Percentiles rank a stretch among this genome's conserved stretches.
phyloP scores from a whole-genome alignment of 2,888 invertebrate genomes.

The Drosophila flavopinicola region DNA sequence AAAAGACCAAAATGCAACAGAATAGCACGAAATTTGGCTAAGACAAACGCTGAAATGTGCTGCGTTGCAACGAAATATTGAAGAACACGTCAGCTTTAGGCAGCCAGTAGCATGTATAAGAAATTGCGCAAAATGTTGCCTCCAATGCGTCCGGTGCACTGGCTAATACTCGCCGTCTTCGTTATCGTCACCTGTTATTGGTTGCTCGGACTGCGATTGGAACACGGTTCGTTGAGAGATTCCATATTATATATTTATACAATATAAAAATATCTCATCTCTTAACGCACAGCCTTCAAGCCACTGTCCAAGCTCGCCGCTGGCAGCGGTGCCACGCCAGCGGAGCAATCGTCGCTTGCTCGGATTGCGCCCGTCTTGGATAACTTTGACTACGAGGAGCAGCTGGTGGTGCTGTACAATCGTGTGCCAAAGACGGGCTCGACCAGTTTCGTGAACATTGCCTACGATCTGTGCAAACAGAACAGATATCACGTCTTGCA shows the following conservation, averaged over 20 bases:
- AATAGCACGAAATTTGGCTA: conserved; percentile 16
- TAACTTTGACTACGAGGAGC: conserved; percentile 85
- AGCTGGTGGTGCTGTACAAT: conserved; percentile 95
- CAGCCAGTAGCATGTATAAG: conserved; percentile 50
- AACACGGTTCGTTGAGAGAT: conserved; percentile 50
- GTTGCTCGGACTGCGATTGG: conserved; percentile 76
- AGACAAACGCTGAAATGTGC: conserved; percentile 39
- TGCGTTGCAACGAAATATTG: conserved; percentile 9
- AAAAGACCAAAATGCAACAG: conserved; percentile 31
- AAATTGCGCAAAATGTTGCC: conserved; percentile 82
- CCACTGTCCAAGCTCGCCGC: conserved; percentile 59
- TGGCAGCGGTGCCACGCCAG: conserved; percentile 6
- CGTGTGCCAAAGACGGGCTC: conserved; percentile 98
- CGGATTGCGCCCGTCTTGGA: conserved; percentile 35
- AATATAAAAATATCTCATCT: neutral
- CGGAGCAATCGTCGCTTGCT: conserved; percentile 14
- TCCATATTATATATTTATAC: neutral
- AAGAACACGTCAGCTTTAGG: conserved; percentile 11
- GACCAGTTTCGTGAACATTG: conserved; percentile 96
- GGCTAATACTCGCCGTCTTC: conserved; percentile 72
- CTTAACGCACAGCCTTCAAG: conserved; percentile 61
- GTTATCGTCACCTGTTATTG: conserved; percentile 80
- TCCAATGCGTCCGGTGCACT: conserved; percentile 78
- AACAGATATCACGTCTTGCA: conserved; percentile 94
- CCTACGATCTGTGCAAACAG: conserved; percentile 92